Evolutionary conservation across 2,888 invertebrate species (phyloP).

Genomic region (Mythimna impura): DNA sequence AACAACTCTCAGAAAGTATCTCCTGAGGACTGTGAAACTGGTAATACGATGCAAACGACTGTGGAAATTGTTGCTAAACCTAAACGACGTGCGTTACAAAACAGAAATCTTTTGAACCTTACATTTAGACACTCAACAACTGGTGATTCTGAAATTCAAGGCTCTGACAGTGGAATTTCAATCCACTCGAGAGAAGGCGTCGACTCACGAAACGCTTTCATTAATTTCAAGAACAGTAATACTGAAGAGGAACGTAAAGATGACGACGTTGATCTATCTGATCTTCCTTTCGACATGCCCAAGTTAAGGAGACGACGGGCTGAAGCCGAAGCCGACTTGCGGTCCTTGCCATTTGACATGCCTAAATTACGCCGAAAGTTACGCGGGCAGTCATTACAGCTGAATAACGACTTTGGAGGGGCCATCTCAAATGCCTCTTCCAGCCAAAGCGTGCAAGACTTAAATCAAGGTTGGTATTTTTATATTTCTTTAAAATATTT

Average conservation of each 20-base stretch:
- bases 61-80: conserved; percentile 90
- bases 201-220: conserved; percentile 92
- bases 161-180: conserved; percentile 97
- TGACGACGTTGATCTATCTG: conserved; percentile 93
- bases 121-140: conserved; percentile 92
- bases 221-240: conserved; percentile 91
- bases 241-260: conserved; percentile 87
- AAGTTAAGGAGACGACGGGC: conserved; percentile 94
- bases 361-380: conserved; percentile 95
- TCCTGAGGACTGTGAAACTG: conserved; percentile 91
- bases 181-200: conserved; percentile 95
- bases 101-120: conserved; percentile 93
- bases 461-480: conserved; percentile 91
- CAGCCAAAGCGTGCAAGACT: conserved; percentile 94
- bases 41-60: conserved; percentile 84
- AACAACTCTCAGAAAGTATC: conserved; percentile 95
- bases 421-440: conserved; percentile 95
- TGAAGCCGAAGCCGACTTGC: conserved; percentile 94
- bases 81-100: conserved; percentile 93
- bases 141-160: conserved; percentile 94
- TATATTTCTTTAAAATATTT: not conserved
- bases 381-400: conserved; percentile 91
- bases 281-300: conserved; percentile 97
- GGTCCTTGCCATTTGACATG: conserved; percentile 97
- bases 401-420: conserved; percentile 92